Percentiles rank a stretch among this genome's conserved stretches.
These are phyloP conservation scores for Limonius californicus DNA, from an alignment of 1,140 invertebrate species.

Conservation along the genomic window DNA sequence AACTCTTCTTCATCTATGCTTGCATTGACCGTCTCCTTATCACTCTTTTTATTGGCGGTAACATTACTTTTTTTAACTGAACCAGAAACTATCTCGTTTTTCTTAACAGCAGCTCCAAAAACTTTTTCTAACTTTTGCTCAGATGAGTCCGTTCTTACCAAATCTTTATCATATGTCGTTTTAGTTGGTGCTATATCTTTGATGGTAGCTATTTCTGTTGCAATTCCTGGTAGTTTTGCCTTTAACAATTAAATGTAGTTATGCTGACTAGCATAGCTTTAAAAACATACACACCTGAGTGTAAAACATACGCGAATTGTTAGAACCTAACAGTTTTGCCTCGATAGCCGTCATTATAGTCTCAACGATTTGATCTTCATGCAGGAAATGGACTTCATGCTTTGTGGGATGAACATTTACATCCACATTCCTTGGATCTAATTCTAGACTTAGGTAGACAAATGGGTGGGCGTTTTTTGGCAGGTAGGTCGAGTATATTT, in stretches of 20 bases:
- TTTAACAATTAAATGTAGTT: constrained; percentile 38
- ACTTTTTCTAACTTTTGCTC: constrained; percentile 90
- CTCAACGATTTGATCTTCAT: constrained; percentile 88
- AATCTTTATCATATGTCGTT: constrained; percentile 63
- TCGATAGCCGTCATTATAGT: constrained; percentile 77
- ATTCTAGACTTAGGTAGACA: constrained; percentile 84
- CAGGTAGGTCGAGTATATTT: constrained; percentile 81
- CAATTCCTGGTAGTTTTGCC: constrained; percentile 58
- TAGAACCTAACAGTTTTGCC: constrained; percentile 70
- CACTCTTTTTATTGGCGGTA: constrained; percentile 3
- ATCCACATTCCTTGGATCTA: constrained; percentile 86
- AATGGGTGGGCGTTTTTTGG: constrained; percentile 88
- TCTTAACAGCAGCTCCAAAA: constrained; percentile 47
- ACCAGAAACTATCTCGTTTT: constrained; percentile 13
- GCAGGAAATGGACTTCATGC: constrained; percentile 91
- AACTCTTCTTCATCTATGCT: constrained; percentile 29
- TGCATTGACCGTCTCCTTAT: constrained; percentile 14
- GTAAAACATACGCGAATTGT: constrained; percentile 81
- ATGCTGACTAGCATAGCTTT: too few species aligned
- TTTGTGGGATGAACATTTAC: constrained; percentile 98
- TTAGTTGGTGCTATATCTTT: constrained; percentile 50
- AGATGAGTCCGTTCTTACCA: constrained; percentile 79
- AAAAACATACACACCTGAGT: constrained; percentile 67
- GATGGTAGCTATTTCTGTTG: constrained; percentile 48
- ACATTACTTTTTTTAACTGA: neutral